Percentiles rank a stretch among this genome's conserved stretches.
Evolutionary conservation across 2,888 invertebrate species (phyloP).

Genomic region (Tuta absoluta): DNA sequence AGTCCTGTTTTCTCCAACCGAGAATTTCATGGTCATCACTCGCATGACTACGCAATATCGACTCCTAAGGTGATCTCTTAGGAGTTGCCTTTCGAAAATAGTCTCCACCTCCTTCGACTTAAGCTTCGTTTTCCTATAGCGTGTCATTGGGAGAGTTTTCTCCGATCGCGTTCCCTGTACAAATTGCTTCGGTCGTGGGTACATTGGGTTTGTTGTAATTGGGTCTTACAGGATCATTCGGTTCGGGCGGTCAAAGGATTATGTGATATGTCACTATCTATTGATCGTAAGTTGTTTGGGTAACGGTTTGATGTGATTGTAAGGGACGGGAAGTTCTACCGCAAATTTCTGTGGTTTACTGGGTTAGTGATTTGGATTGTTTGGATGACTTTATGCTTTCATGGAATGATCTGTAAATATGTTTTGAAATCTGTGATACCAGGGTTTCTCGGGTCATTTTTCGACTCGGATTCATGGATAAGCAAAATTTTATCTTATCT

Average conservation of each 20-base stretch:
- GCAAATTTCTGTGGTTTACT: neutral
- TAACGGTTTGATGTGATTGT: conserved; percentile 37
- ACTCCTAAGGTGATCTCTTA: conserved; percentile 64
- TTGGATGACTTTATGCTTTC: neutral
- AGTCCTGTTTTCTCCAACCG: conserved; percentile 43
- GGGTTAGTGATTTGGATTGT: neutral
- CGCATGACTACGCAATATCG: conserved; percentile 80
- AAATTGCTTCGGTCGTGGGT: conserved; percentile 79
- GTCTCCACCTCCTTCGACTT: conserved; percentile 31
- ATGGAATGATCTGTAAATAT: too few species aligned
- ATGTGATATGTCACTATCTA: conserved; percentile 66
- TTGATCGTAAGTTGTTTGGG: conserved; percentile 59
- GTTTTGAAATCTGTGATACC: too few species aligned
- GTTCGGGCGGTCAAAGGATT: conserved; percentile 74
- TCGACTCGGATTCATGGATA: too few species aligned
- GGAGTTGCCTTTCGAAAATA: conserved; percentile 27
- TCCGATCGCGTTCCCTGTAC: conserved; percentile 75
- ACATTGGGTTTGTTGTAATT: conserved; percentile 79
- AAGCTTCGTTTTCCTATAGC: conserved; percentile 44
- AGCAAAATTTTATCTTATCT: too few species aligned
- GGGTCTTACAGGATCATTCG: conserved; percentile 79
- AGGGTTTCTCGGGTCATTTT: too few species aligned
- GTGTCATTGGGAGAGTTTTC: conserved; percentile 50
- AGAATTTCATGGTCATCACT: conserved; percentile 71
- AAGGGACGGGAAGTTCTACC: conserved; percentile 24